Evolutionary conservation across 1,140 invertebrate species (phyloP), one percentile per base, ranked within the genome.

Genomic region (Episyrphus balteatus): DNA sequence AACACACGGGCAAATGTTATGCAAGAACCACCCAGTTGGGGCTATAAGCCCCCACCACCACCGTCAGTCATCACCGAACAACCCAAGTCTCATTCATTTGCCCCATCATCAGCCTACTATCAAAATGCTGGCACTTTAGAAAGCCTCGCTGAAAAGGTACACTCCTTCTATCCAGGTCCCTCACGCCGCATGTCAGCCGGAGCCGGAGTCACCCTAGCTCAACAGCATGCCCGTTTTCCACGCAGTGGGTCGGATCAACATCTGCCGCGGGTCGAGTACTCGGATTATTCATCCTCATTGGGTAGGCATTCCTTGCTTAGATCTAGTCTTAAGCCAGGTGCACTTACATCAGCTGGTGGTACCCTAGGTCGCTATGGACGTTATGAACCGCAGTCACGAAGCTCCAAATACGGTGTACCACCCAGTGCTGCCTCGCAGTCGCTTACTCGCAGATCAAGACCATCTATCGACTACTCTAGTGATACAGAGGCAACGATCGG

Each of bases 401-500:
- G 55, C 1, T 50, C 60, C 8, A 68, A 68, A 46, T 67, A 65
- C 46, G 63, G 55, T 9, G n/a, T 45, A 30, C 60, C 65, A 1
- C 56, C 58, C 3, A 49, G 52, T 12, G 45, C 69, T 50, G 51
- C 72, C 45, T 57, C 70, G 49, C 60, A 69, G 14, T 78, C 77
- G 46, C 69, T 80, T 44, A 77, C 79, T 0, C 76, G 83, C 61
- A 74, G 85, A 50, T 81, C 85, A 54, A 73, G 85, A 50, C 75
- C 79, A 18, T 82, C 83, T 39, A 71, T 92, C 52, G 89, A 92
- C 69, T 92, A 92, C 65, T 88, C 88, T 31, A 95, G 92, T 13
- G 93, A 97, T 61, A 95, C 92, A 0, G 93, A 98, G 73, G 86
- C 88, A 2, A 84, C 83, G 0, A 83, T 83, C 50, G 85, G 84